Evolutionary conservation across 2,113 vertebrate species (phyloP), one percentile per base, ranked within the genome.

Genomic region (Otus sunia): DNA sequence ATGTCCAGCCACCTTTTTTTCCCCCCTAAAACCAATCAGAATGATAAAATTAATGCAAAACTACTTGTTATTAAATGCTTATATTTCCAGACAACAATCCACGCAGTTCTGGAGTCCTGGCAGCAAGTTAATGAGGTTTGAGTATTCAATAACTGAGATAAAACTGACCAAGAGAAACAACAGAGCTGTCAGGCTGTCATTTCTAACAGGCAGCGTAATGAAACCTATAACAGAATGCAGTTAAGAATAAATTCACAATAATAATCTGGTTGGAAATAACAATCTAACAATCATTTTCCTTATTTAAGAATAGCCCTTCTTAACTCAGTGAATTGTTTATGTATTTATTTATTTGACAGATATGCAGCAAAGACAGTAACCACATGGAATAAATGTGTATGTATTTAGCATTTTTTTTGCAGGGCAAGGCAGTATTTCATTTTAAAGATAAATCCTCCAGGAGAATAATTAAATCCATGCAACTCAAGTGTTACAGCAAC

Each of bases 71-170:
- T 52, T 83, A 90, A 74, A 47, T 74, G 76, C 43, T 87, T 71
- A 18, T 49, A 43, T 88, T 92, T 91, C 66, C 85, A 92, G 79
- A 93, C 78, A 89, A 78, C 93, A 96, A 83, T 62, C 32, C 49
- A n/a, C 19, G 56, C 34, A 63, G 39, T 68, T 97, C 34, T 55
- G 45, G 55, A 88, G 69, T n/a, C 62, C 82, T 91, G 52, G 67
- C 30, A 95, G 77, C 27, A 92, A 97, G 68, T 76, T 94, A 91
- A 93, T 92, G 80, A 95, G 49, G 34, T 90, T 77, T 97, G 75
- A 87, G 67, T 63, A 90, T 96, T 96, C 88, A 95, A 55, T 94
- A 96, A 83, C 66, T 47, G 90, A 96, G 89, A 96, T 80, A 88
- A 97, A 96, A 77, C 75, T 94, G 92, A 87, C 87, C 85, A 78